Conservation (phyloP, 2,888 invertebrate species). For the Acanthoscelides obtectus region DNA sequence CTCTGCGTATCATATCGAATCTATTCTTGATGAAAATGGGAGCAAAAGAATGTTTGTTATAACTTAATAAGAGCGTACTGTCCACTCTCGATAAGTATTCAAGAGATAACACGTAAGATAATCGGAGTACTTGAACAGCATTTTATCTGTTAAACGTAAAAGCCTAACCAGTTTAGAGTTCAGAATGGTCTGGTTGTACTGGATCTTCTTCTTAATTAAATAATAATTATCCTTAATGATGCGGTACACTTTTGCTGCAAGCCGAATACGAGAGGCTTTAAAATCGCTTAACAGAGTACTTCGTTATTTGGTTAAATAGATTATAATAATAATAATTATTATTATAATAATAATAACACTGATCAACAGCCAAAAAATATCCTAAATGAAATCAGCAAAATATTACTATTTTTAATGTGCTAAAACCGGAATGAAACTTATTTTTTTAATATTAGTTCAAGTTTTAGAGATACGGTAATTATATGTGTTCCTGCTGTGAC, state of each 20-base stretch:
- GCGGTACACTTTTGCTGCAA: not conserved
- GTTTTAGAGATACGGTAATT: too few relatives aligned
- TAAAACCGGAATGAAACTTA: too few relatives aligned
- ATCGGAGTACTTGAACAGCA: not conserved
- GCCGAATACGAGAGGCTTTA: not conserved
- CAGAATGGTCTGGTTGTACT: not conserved
- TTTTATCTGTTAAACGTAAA: not conserved
- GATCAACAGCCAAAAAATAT: too few relatives aligned
- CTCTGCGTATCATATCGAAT: not conserved
- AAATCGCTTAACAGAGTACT: too few relatives aligned
- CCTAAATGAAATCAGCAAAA: too few relatives aligned
- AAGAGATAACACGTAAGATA: not conserved
- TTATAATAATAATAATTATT: too few relatives aligned
- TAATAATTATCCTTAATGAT: not conserved
- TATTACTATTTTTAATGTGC: too few relatives aligned
- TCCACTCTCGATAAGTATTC: not conserved
- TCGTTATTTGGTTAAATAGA: too few relatives aligned
- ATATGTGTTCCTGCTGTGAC: too few relatives aligned
- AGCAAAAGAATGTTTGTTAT: not conserved
- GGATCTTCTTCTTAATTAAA: not conserved
- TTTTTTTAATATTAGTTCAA: too few relatives aligned
- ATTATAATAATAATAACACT: too few relatives aligned
- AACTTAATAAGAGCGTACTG: not conserved
- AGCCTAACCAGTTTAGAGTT: not conserved
- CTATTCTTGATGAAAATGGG: not conserved